These are phyloP conservation scores for Rhinogobius similis DNA, from an alignment of 2,113 vertebrate species.

Conservation along the genomic window DNA sequence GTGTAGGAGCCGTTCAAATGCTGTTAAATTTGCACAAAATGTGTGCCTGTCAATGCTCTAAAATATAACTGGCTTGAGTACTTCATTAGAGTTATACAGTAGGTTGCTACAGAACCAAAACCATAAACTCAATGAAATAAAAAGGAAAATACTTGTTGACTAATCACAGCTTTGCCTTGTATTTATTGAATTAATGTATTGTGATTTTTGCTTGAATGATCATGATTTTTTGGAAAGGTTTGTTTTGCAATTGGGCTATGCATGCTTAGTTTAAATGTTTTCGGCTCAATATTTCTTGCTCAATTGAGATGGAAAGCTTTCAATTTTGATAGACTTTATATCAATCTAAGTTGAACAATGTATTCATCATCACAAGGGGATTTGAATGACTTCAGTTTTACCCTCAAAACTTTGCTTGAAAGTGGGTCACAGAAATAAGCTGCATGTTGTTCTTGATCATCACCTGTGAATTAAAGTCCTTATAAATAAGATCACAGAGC, in stretches of 20 bases:
- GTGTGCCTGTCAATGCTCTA: conserved; percentile 74
- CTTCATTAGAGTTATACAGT: conserved; percentile 66
- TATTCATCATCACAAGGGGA: not conserved
- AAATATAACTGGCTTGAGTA: conserved; percentile 71
- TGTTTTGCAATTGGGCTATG: no score
- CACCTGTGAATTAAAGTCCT: not conserved
- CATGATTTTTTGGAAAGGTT: not conserved
- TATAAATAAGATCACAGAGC: conserved; percentile 21
- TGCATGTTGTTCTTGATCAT: no score
- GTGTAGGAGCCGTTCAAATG: conserved; percentile 64
- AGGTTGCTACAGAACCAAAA: conserved; percentile 74
- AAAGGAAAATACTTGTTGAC: conserved; percentile 61
- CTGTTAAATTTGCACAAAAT: conserved; percentile 71
- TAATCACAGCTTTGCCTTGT: conserved; percentile 49
- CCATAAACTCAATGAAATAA: conserved; percentile 63
- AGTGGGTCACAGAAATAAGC: no score
- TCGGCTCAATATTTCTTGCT: no score
- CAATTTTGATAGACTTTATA: no score
- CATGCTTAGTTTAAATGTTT: not conserved
- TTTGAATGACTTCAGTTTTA: not conserved
- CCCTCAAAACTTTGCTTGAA: no score
- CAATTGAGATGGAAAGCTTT: no score
- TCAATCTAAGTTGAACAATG: no score
- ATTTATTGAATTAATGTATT: conserved; percentile 7
- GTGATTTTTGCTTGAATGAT: not conserved